Evolutionary conservation across 2,888 invertebrate species (phyloP), one percentile per base, ranked within the genome.

Genomic region (Tenthredo amoena): DNA sequence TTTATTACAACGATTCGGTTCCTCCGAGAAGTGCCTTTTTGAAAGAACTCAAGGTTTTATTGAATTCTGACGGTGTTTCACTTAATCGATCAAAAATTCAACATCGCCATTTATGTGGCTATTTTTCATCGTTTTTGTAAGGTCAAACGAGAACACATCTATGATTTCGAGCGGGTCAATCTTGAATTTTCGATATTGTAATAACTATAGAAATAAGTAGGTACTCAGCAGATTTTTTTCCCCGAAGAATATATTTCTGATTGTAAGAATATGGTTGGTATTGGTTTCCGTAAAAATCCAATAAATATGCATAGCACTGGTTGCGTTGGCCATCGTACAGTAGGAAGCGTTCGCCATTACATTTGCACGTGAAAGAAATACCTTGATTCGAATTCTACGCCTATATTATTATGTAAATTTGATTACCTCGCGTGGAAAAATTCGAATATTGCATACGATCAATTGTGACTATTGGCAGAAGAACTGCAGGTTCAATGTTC

Each of bases 291-390:
- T 74, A 43, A 21, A 74, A 74, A 40, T 74, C 43, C 12, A 31
- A 74, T 74, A 74, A 74, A 74, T 74, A 74, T 74, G 43, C 43
- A 50, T 55, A 21, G 18, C n/a, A 62, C 4, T 9, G 21, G 79
- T 62, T 58, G 21, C n/a, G 58, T 37, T 12, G 10, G 21, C 37
- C n/a, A 21, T 40, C 6, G 21, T 26, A 76, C 18, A 7, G 40
- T 55, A 77, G 77, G 34, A 31, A 55, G 31, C 34, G 34, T 81
- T 40, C 40, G 40, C 58, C 21, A 34, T 81, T 81, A 58, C 31
- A 81, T 62, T 81, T 62, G 81, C 81, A 81, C 81, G 58, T 62
- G 81, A 81, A 81, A 81, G 58, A 68, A 81, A 81, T 81, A 62
- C 58, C 37, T 37, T 43, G 58, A 37, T 81, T 62, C 58, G n/a